phyloP scores from a whole-genome alignment of 2,797 vertebrate genomes.

The Coreius guichenoti region DNA sequence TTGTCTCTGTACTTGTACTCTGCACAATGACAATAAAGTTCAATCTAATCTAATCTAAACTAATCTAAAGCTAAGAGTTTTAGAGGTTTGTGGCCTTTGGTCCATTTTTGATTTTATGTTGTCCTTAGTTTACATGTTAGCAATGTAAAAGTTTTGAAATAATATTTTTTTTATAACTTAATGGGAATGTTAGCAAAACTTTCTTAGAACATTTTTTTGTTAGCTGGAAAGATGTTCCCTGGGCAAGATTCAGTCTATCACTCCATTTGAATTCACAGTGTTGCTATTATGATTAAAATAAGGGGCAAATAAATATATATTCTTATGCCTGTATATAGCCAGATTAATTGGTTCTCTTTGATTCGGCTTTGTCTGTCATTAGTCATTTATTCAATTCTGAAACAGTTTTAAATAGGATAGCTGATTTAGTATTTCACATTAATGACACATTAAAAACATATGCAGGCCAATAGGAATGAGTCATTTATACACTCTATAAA shows the following conservation, averaged over 20 bases:
- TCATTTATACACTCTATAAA: no score
- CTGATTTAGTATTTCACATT: neutral
- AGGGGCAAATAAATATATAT: no score
- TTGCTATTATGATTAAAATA: neutral
- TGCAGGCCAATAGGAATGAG: neutral
- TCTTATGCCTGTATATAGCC: no score
- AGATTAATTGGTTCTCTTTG: no score
- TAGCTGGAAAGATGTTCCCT: no score
- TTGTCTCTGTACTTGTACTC: no score
- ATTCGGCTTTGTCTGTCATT: neutral
- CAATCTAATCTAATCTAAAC: no score
- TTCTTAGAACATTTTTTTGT: no score
- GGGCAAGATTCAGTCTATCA: neutral
- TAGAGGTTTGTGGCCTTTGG: neutral
- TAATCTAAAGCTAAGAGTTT: no score
- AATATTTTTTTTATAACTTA: neutral
- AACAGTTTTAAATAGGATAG: neutral
- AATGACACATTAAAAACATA: neutral
- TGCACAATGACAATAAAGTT: no score
- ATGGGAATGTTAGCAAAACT: neutral
- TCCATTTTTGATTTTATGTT: no score
- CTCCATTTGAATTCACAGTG: neutral
- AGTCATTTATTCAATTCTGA: neutral
- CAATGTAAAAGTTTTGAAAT: no score
- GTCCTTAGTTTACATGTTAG: neutral